Conservation (phyloP, 2,888 invertebrate species). For the Epinotia ramella region DNA sequence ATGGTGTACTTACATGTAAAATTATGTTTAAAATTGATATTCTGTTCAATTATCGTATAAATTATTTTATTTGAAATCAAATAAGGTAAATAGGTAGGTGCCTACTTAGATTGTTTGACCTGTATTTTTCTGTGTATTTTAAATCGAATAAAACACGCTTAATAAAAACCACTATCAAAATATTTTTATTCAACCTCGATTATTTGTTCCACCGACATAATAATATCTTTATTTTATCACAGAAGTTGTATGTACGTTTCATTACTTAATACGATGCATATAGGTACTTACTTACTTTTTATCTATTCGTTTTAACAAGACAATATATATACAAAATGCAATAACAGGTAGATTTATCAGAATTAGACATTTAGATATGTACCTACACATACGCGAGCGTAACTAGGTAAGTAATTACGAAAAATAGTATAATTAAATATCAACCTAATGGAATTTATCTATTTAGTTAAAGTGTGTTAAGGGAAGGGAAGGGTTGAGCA, state of each 20-base stretch:
- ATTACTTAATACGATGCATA: background rate
- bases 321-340: too few relatives aligned
- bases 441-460: too few relatives aligned
- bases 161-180: conserved; percentile 17
- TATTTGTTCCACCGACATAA: conserved; percentile 1
- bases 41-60: background rate
- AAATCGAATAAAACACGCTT: conserved; percentile 29
- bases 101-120: background rate
- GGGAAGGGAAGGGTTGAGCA: too few relatives aligned
- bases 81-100: background rate
- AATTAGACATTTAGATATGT: too few relatives aligned
- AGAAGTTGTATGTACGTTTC: background rate
- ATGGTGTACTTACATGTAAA: conserved; percentile 2
- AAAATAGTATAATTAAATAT: too few relatives aligned
- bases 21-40: background rate
- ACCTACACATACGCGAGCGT: too few relatives aligned
- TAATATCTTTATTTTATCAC: conserved; percentile 1
- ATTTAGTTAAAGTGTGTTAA: too few relatives aligned
- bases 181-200: background rate
- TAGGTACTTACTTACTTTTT: too few relatives aligned
- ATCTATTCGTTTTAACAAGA: too few relatives aligned
- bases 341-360: too few relatives aligned
- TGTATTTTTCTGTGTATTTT: conserved; percentile 14
- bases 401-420: too few relatives aligned
- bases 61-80: background rate